A percentile compares a stretch with the other conserved stretches of the same genome.
These are phyloP conservation scores for Pycnomerus fuliginosus DNA, from an alignment of 2,888 invertebrate species.

Conservation along the genomic window DNA sequence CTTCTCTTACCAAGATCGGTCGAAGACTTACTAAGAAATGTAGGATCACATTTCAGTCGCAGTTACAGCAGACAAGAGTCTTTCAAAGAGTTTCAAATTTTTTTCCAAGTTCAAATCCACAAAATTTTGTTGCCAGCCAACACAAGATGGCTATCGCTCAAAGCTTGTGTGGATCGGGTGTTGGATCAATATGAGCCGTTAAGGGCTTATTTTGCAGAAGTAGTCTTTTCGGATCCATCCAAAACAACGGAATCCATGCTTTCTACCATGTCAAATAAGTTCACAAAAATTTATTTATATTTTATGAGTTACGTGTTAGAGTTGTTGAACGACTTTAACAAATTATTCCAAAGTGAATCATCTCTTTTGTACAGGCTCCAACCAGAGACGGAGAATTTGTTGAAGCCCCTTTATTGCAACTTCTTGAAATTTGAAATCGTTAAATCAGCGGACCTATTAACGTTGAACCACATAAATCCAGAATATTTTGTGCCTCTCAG, in stretches of 20 bases:
- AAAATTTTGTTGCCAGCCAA: no score
- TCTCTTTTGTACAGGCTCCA: not conserved
- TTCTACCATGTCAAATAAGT: not conserved
- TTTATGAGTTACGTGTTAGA: not conserved
- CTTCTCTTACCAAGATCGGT: not conserved
- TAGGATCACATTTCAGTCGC: not conserved
- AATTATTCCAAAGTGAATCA: not conserved
- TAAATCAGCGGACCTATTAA: not conserved
- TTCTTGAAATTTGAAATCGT: not conserved
- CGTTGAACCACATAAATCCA: not conserved
- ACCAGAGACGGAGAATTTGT: not conserved
- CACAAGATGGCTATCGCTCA: not conserved
- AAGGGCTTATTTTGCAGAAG: not conserved
- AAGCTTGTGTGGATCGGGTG: not conserved
- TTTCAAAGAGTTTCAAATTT: slow-evolving; percentile 4
- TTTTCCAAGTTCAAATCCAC: slow-evolving; percentile 10
- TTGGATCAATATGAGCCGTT: not conserved
- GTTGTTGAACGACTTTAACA: not conserved
- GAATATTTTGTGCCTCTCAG: not conserved
- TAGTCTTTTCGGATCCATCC: not conserved
- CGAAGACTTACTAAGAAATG: not conserved
- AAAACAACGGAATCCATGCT: not conserved
- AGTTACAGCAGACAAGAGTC: not conserved
- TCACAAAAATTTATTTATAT: not conserved
- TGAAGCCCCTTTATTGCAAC: not conserved